Conservation (phyloP, 2,888 invertebrate species). For the Cataglyphis livida region DNA sequence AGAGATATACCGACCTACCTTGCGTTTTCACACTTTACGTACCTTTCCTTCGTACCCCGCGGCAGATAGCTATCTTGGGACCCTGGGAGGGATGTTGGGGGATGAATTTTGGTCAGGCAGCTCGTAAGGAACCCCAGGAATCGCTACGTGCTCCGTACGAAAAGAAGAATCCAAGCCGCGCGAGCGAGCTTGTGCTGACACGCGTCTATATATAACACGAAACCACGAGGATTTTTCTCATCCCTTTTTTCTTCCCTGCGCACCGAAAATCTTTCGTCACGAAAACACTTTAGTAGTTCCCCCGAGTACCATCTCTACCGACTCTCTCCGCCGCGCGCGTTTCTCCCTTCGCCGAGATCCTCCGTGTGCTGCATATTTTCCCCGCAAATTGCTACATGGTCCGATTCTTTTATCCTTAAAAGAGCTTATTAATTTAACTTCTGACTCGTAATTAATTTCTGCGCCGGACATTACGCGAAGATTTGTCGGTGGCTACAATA, state of each 20-base stretch:
- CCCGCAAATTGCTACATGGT: conserved; percentile 57
- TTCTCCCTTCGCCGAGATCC: conserved; percentile 57
- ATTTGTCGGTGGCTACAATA: neutral
- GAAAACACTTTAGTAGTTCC: conserved; percentile 74
- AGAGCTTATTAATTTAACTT: conserved; percentile 36
- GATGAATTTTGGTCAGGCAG: conserved; percentile 73
- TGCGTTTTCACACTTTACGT: conserved; percentile 54
- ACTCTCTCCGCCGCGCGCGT: conserved; percentile 13
- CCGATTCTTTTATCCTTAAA: neutral
- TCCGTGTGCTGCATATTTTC: conserved; percentile 56
- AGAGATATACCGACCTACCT: neutral
- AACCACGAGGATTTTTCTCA: conserved; percentile 39
- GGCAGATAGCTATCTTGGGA: conserved; percentile 69
- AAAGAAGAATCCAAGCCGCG: conserved; percentile 50
- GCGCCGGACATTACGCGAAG: neutral
- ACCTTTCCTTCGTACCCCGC: conserved; percentile 61
- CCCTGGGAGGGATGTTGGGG: conserved; percentile 65
- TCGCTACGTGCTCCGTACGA: conserved; percentile 71
- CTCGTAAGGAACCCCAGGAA: conserved; percentile 73
- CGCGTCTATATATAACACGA: conserved; percentile 51
- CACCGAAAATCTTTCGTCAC: conserved; percentile 72
- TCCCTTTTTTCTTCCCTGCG: conserved; percentile 26
- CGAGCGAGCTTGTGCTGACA: conserved; percentile 36
- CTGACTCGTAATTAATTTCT: conserved; percentile 27
- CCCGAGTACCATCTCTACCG: conserved; percentile 62